Evolutionary conservation across 2,113 vertebrate genomes (phyloP).

Genomic region (Marmota monax): DNA sequence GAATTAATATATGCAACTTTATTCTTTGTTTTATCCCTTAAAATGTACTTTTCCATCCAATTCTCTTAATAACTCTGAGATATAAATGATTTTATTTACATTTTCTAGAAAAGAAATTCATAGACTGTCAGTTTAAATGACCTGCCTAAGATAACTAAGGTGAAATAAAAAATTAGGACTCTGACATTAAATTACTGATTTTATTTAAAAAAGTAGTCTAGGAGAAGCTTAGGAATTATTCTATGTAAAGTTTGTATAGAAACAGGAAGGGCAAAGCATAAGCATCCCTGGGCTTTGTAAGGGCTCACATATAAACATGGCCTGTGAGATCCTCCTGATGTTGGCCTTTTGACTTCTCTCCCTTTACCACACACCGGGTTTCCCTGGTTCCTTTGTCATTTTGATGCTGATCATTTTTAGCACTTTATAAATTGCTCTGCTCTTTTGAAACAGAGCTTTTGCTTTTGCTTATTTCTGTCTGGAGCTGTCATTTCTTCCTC

Average conservation of each 20-base stretch:
- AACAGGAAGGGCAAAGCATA: not conserved
- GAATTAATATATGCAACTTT: not conserved
- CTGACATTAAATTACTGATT: not conserved
- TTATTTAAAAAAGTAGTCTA: slow-evolving; percentile 11
- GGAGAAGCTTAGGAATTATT: not conserved
- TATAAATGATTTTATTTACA: slow-evolving; percentile 34
- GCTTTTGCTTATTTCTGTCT: not conserved
- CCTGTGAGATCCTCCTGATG: not conserved
- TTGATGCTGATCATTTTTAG: not conserved
- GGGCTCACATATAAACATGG: not conserved
- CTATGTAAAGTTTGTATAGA: not conserved
- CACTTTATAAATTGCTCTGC: not conserved
- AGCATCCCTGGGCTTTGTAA: not conserved
- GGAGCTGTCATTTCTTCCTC: not conserved
- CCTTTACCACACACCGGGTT: not conserved
- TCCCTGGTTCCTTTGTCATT: not conserved
- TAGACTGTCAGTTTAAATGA: not conserved
- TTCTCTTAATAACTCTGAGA: not conserved
- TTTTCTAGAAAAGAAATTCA: slow-evolving; percentile 35
- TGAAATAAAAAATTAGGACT: slow-evolving; percentile 30
- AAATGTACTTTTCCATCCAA: not conserved
- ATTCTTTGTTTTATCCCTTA: slow-evolving; percentile 42
- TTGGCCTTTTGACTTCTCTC: not conserved
- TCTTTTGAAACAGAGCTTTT: not conserved
- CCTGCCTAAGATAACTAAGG: not conserved